Evolutionary conservation across 2,797 vertebrate genomes (phyloP), one percentile per base, ranked within the genome.

Genomic region (Adrianichthys oophorus): DNA sequence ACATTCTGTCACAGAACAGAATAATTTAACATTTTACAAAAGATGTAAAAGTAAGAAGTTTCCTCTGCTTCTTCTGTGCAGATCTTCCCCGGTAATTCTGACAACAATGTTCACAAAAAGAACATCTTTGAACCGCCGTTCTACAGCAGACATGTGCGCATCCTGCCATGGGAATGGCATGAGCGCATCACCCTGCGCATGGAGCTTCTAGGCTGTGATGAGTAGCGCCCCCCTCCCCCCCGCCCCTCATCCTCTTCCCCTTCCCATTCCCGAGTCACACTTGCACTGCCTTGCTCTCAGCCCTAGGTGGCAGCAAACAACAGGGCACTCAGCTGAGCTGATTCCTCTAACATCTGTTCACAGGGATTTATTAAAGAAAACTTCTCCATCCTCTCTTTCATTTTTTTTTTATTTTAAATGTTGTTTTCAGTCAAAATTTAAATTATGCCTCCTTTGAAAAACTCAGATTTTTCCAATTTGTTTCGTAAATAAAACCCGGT

Each of bases 71-170:
- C 15, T 1, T 8, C 50, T 62, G 15, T 72, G 2, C 74, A 99
- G 98, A 85, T 98, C 72, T 98, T 98, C 78, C 86, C 85, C 0
- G 98, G 97, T 40, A 99, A 99, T 91, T 89, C 78, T 0, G 96
- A 99, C 90, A 99, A 98, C 89, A 94, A 96, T 56, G 93, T 94
- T 0, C 96, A 99, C 89, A 97, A 96, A 88, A 97, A 92, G 90
- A 99, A 98, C 0, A 48, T 95, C 50, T 96, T 99, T 0, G 94
- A 96, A 0, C 85, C 85, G 0, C 88, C 96, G 17, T 86, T 99
- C 88, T 85, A 83, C 0, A 86, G 93, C 5, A 95, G 93, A 40
- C 97, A 90, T 0, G 80, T 99, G 29, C 96, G 97, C 45, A 65
- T 99, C 73, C 85, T 96, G 81, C 97, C 98, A 0, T 93, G 96